phyloP scores from a whole-genome alignment of 2,113 vertebrate genomes.

The Elephas maximus region DNA sequence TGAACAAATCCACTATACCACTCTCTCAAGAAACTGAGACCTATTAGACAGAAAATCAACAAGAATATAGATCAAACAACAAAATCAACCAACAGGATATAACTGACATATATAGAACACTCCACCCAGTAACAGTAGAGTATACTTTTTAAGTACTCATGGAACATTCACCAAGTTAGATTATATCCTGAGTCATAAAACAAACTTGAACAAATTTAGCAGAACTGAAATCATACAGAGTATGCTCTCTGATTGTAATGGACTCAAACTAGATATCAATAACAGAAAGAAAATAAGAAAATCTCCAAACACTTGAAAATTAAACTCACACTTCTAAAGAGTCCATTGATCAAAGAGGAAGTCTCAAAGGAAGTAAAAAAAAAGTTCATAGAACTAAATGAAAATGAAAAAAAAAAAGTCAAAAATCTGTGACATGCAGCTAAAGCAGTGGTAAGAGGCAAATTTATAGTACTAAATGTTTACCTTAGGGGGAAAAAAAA shows the following conservation, averaged over 20 bases:
- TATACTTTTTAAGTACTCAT: too few relatives aligned
- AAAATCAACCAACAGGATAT: background rate
- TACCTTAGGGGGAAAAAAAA: background rate
- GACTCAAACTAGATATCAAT: background rate
- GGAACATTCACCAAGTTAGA: too few relatives aligned
- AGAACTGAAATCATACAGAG: too few relatives aligned
- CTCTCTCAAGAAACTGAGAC: background rate
- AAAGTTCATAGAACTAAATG: background rate
- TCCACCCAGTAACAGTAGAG: too few relatives aligned
- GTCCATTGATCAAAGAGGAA: constrained; percentile 1
- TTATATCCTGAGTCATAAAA: too few relatives aligned
- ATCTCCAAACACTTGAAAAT: constrained; percentile 15
- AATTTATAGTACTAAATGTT: background rate
- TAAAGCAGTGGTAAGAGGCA: background rate
- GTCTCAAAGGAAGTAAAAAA: background rate
- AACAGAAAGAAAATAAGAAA: background rate
- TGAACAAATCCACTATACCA: background rate
- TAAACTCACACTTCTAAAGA: constrained; percentile 12
- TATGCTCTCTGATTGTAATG: too few relatives aligned
- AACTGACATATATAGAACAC: background rate
- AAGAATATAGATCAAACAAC: background rate
- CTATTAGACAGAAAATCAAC: background rate
- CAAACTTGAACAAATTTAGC: too few relatives aligned
- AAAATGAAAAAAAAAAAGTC: background rate
- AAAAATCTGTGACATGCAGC: background rate